Percentiles rank a stretch among this genome's conserved stretches.
Conservation (phyloP, 1,140 invertebrate species). For the Aphelenchoides avenae region DNA sequence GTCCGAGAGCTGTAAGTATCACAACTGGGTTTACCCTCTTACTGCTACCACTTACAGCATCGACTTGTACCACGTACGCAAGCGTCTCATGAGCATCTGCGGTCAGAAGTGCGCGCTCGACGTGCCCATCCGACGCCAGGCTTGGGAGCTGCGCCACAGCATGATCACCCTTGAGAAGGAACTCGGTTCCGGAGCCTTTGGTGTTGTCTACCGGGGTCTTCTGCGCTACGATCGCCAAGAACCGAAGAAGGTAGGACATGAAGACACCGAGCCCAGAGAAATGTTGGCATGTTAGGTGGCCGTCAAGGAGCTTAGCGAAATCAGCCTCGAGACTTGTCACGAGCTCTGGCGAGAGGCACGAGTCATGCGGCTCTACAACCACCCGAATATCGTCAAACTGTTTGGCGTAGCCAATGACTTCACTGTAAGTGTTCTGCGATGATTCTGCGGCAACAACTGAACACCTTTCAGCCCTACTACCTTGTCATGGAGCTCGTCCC, state of each 20-base stretch:
- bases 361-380: conserved; percentile 27
- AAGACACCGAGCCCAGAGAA: too few species aligned
- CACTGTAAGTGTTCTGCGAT: conserved; percentile 10
- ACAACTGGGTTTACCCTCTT: too few species aligned
- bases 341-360: conserved; percentile 43
- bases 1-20: too few species aligned
- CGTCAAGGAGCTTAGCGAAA: conserved; percentile 34
- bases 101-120: too few species aligned
- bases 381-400: conserved; percentile 39
- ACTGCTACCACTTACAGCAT: too few species aligned
- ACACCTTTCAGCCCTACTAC: conserved; percentile 32
- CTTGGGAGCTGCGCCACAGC: too few species aligned
- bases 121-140: too few species aligned
- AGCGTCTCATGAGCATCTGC: too few species aligned
- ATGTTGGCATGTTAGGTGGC: too few species aligned
- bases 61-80: conserved; percentile 15
- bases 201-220: conserved; percentile 26
- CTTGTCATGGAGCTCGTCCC: conserved; percentile 35
- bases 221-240: conserved; percentile 34
- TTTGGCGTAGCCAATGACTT: conserved; percentile 39
- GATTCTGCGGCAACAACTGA: too few species aligned
- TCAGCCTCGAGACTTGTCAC: conserved; percentile 22
- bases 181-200: conserved; percentile 30
- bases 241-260: conserved; percentile 15
- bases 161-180: conserved; percentile 29